Percentiles rank a stretch among this genome's conserved stretches.
Conservation (phyloP, 23 tunicate species). For the Trididemnum nubilum region DNA sequence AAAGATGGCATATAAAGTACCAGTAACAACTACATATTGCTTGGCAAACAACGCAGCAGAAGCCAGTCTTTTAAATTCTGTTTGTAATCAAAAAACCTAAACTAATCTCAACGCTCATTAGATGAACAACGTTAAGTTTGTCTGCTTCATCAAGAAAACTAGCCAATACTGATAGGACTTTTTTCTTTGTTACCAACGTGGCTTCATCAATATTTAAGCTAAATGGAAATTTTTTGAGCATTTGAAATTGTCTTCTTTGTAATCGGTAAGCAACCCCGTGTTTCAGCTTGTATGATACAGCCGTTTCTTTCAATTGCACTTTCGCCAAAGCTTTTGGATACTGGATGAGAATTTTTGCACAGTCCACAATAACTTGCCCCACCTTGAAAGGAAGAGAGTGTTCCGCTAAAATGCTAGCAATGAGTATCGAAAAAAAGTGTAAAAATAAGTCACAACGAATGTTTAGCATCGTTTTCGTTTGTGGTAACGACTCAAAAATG, state of each 20-base stretch:
- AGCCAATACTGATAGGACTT: background rate
- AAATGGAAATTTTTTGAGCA: background rate
- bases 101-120: background rate
- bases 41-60: background rate
- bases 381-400: background rate
- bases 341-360: background rate
- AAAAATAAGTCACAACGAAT: background rate
- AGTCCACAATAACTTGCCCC: background rate
- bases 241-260: background rate
- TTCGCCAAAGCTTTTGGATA: background rate
- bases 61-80: background rate
- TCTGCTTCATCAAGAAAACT: background rate
- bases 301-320: background rate
- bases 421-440: background rate
- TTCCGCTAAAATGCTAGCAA: slow-evolving; percentile 1
- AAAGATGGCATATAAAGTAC: background rate
- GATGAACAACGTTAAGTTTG: background rate
- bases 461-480: background rate
- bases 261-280: slow-evolving; percentile 3
- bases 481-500: background rate
- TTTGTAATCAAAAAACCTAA: background rate
- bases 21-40: background rate
- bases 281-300: background rate
- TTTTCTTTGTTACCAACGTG: background rate
- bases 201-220: background rate